Evolutionary conservation across 1,140 invertebrate species (phyloP).

Genomic region (Wiebesia pumilae): DNA sequence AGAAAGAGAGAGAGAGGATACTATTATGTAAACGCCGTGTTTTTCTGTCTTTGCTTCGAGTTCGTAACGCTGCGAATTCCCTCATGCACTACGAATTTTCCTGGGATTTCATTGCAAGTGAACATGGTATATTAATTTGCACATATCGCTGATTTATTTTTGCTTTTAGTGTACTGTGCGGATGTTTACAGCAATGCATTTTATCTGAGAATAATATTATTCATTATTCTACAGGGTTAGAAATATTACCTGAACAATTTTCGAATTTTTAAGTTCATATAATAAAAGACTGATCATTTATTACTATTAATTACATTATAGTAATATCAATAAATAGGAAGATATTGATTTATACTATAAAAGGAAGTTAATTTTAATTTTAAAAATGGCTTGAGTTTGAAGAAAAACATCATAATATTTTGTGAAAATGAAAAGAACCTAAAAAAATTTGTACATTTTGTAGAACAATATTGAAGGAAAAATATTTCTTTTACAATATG

Average conservation of each 20-base stretch:
- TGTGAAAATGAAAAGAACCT: too few relatives aligned
- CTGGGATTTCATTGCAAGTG: not conserved
- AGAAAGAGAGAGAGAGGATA: too few relatives aligned
- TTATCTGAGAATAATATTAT: conserved; percentile 28
- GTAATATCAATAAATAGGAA: not conserved
- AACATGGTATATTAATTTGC: conserved; percentile 37
- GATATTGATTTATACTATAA: not conserved
- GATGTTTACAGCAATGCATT: not conserved
- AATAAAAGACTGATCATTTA: not conserved
- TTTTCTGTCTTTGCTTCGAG: too few relatives aligned
- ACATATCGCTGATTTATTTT: conserved; percentile 42
- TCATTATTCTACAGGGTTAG: not conserved
- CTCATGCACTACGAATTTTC: too few relatives aligned
- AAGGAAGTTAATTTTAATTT: not conserved
- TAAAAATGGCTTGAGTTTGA: too few relatives aligned
- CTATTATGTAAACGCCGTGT: too few relatives aligned
- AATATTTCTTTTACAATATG: too few relatives aligned
- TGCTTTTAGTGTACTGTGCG: not conserved
- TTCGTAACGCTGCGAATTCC: too few relatives aligned
- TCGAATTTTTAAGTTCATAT: not conserved
- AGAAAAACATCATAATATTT: too few relatives aligned
- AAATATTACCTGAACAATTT: not conserved
- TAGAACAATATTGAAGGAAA: too few relatives aligned
- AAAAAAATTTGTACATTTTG: too few relatives aligned
- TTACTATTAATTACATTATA: not conserved